phyloP scores from a whole-genome alignment of 2,888 invertebrate species.

The Callimorpha dominula region DNA sequence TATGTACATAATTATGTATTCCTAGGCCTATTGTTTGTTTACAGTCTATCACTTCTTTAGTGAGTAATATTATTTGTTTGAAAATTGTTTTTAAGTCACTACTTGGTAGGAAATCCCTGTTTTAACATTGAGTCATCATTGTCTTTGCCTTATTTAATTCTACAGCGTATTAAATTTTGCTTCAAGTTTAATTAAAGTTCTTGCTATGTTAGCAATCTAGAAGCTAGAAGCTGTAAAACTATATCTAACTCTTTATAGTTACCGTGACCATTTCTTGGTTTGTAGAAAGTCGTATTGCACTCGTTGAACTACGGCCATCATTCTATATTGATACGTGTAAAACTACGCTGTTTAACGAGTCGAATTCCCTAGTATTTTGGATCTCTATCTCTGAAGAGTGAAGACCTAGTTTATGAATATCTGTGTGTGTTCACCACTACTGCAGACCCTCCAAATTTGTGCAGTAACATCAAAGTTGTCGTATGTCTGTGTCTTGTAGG shows the following conservation, averaged over 20 bases:
- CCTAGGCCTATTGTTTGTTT: slow-evolving; percentile 1
- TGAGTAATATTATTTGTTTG: slow-evolving; percentile 10
- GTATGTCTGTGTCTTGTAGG: too few relatives aligned
- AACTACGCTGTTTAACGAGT: too few relatives aligned
- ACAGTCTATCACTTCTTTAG: neutral
- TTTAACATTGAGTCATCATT: neutral
- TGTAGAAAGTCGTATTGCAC: neutral
- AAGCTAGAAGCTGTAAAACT: neutral
- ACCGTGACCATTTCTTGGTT: neutral
- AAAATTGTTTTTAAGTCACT: slow-evolving; percentile 4
- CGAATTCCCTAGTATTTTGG: too few relatives aligned
- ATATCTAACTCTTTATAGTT: neutral
- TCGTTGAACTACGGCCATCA: neutral
- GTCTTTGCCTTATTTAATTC: neutral
- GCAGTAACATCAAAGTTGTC: too few relatives aligned
- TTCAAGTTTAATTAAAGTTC: neutral
- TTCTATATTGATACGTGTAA: neutral
- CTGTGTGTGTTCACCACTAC: too few relatives aligned
- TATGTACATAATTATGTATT: neutral
- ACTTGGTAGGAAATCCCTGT: slow-evolving; percentile 1
- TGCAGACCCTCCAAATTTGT: too few relatives aligned
- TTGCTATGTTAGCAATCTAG: neutral
- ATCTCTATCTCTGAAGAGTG: too few relatives aligned
- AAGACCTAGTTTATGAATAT: too few relatives aligned
- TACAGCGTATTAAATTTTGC: neutral